phyloP scores from a whole-genome alignment of 2,113 vertebrate genomes.

The Phoxinus phoxinus region DNA sequence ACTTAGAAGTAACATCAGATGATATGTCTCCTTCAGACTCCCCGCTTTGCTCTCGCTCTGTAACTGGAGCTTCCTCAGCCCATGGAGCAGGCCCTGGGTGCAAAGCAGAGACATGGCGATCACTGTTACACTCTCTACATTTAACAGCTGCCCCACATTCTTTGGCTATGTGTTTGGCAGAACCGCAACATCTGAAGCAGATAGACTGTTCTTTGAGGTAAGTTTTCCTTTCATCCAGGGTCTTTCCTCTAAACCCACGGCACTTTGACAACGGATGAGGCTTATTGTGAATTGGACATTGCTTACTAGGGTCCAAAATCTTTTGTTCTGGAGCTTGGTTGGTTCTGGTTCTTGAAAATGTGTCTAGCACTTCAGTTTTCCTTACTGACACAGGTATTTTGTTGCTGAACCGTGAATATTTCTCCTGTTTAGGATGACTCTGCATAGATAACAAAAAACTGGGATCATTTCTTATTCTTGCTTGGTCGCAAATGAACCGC shows the following conservation, averaged over 20 bases:
- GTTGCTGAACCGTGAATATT: neutral
- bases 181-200: constrained; percentile 25
- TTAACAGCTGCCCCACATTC: neutral
- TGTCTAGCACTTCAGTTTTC: neutral
- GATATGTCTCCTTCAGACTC: neutral
- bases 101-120: neutral
- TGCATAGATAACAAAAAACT: neutral
- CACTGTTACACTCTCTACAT: constrained; percentile 25
- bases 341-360: neutral
- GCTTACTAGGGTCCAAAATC: neutral
- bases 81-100: neutral
- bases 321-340: neutral
- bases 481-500: neutral
- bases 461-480: neutral
- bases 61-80: neutral
- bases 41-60: neutral
- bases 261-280: constrained; percentile 20
- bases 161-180: neutral
- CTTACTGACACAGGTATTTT: neutral
- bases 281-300: constrained; percentile 12
- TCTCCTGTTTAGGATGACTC: neutral
- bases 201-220: neutral
- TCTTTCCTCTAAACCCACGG: constrained; percentile 10
- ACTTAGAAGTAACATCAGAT: too few relatives aligned
- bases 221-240: constrained; percentile 17